Percentiles rank a stretch among this genome's conserved stretches.
These are phyloP conservation scores for Berghia stephanieae DNA, from an alignment of 1,140 invertebrate species.

Conservation along the genomic window DNA sequence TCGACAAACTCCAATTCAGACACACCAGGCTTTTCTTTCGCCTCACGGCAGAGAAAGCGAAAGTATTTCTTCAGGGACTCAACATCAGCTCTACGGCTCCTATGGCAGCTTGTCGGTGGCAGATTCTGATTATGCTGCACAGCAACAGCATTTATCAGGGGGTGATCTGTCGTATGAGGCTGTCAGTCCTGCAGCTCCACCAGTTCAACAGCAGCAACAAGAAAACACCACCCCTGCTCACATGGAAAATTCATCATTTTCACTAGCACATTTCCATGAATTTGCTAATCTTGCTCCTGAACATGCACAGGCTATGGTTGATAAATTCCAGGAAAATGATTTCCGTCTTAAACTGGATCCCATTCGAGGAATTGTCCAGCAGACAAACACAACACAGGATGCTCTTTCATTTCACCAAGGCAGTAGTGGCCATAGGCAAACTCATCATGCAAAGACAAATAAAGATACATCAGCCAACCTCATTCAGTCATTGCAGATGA, in stretches of 20 bases:
- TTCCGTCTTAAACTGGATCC: constrained; percentile 20
- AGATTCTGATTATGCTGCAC: constrained; percentile 25
- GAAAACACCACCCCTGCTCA: constrained; percentile 6
- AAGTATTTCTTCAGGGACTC: constrained; percentile 35
- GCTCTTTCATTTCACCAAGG: too few species aligned
- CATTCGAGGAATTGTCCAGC: too few species aligned
- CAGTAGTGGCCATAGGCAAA: too few species aligned
- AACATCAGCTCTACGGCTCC: constrained; percentile 39
- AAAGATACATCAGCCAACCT: too few species aligned
- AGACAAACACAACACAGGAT: too few species aligned
- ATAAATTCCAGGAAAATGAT: constrained; percentile 30
- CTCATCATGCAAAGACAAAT: too few species aligned
- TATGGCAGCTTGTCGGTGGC: constrained; percentile 20
- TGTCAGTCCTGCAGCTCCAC: constrained; percentile 53
- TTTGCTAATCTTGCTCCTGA: constrained; percentile 22
- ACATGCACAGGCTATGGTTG: constrained; percentile 24
- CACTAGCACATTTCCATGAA: constrained; percentile 27
- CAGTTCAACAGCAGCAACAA: constrained; percentile 42
- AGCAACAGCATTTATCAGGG: constrained; percentile 32
- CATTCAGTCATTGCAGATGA: too few species aligned
- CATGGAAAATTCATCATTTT: constrained; percentile 15
- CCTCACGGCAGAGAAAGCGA: constrained; percentile 42
- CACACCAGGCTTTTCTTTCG: constrained; percentile 28
- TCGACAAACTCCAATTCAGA: constrained; percentile 30
- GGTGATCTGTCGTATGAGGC: constrained; percentile 56